phyloP scores from a whole-genome alignment of 2,888 invertebrate species.

The Agriopis aurantiaria region DNA sequence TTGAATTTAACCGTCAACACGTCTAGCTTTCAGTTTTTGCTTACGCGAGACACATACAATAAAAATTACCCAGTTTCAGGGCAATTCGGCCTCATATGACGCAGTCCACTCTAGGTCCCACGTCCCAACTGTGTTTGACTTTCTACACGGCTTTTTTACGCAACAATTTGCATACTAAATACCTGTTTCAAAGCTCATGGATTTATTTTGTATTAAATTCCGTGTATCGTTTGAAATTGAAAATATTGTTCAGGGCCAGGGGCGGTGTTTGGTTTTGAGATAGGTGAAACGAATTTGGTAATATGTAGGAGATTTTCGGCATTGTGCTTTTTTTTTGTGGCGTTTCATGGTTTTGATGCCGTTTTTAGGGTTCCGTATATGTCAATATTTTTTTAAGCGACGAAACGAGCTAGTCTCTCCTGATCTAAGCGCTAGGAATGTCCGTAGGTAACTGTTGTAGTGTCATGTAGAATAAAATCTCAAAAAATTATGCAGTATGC shows the following conservation, averaged over 20 bases:
- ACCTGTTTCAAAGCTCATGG: slow-evolving; percentile 20
- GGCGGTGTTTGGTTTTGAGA: slow-evolving; percentile 1
- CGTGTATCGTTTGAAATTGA: slow-evolving; percentile 26
- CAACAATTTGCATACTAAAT: slow-evolving; percentile 34
- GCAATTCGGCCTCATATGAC: slow-evolving; percentile 30
- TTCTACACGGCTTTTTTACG: slow-evolving; percentile 21
- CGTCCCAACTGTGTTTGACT: slow-evolving; percentile 27
- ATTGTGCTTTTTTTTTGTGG: no score
- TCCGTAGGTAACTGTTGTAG: no score
- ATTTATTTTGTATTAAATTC: slow-evolving; percentile 27
- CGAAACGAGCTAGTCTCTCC: no score
- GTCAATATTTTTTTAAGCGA: no score
- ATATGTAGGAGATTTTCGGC: no score
- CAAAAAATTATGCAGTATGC: no score
- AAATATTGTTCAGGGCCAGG: slow-evolving; percentile 11
- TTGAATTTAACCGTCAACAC: background rate
- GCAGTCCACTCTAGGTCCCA: slow-evolving; percentile 8
- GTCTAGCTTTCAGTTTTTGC: background rate
- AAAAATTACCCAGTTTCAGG: slow-evolving; percentile 14
- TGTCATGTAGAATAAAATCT: no score
- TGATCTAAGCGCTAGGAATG: no score
- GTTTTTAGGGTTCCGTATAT: no score
- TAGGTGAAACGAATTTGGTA: background rate
- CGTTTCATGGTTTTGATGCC: no score
- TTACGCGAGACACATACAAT: background rate